Evolutionary conservation across 2,113 vertebrate species (phyloP).

Genomic region (Cercocebus atys): DNA sequence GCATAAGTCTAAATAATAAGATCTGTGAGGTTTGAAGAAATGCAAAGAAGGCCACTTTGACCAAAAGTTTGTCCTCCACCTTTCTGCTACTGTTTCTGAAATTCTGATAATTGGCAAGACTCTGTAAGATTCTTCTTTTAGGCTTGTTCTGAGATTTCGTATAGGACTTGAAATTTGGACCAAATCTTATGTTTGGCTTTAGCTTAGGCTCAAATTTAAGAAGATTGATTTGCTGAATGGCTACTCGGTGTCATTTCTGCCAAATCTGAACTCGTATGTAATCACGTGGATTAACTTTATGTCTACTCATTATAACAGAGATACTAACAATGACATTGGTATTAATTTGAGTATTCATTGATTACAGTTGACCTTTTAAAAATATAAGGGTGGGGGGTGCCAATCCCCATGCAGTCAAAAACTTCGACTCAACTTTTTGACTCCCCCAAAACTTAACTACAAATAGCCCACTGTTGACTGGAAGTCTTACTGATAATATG

Average conservation of each 20-base stretch:
- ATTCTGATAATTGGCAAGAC: not conserved
- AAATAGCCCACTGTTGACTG: not conserved
- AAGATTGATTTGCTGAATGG: not conserved
- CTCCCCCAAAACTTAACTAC: not conserved
- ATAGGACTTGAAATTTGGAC: not conserved
- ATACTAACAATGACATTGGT: not conserved
- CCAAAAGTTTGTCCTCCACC: not conserved
- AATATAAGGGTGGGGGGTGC: not conserved
- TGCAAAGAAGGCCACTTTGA: not conserved
- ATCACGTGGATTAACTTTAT: not conserved
- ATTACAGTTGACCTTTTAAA: not conserved
- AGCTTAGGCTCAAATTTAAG: not conserved
- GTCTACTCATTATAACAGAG: not conserved
- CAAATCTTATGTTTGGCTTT: not conserved
- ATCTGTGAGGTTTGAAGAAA: not conserved
- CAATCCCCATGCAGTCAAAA: not conserved
- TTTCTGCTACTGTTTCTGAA: not conserved
- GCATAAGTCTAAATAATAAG: not conserved
- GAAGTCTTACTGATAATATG: not conserved
- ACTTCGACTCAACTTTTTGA: not conserved
- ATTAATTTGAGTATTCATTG: not conserved
- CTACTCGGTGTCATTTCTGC: not conserved
- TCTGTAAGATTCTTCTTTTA: not conserved
- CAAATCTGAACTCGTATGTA: not conserved
- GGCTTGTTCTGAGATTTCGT: not conserved